These are phyloP conservation scores for Atta cephalotes DNA, from an alignment of 1,140 invertebrate species.

Conservation along the genomic window DNA sequence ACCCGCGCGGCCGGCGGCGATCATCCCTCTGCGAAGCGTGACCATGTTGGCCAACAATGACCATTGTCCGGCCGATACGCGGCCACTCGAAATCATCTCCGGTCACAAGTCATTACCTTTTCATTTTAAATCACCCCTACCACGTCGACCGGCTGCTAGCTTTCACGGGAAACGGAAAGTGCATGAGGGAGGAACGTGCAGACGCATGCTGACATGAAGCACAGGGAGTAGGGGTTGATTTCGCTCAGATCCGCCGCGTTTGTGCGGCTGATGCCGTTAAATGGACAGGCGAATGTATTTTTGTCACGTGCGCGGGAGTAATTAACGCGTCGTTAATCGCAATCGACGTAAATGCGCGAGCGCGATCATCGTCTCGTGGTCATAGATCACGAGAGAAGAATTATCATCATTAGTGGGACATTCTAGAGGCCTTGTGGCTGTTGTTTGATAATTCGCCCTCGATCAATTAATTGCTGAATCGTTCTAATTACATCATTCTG, in stretches of 20 bases:
- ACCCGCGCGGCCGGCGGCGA: slow-evolving; percentile 65
- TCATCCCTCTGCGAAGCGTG: slow-evolving; percentile 81
- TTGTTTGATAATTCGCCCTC: slow-evolving; percentile 21
- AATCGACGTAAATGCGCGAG: slow-evolving; percentile 32
- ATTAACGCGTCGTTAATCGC: slow-evolving; percentile 55
- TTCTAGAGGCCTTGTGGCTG: neutral
- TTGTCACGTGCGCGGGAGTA: slow-evolving; percentile 55
- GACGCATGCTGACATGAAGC: slow-evolving; percentile 15
- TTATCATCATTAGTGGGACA: slow-evolving; percentile 15
- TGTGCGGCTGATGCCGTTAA: slow-evolving; percentile 48
- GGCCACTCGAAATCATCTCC: slow-evolving; percentile 82
- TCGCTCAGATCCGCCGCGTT: slow-evolving; percentile 26
- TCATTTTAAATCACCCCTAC: slow-evolving; percentile 81
- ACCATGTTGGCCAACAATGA: slow-evolving; percentile 84
- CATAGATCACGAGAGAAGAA: slow-evolving; percentile 6
- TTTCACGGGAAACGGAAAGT: slow-evolving; percentile 44
- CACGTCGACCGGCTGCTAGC: slow-evolving; percentile 49
- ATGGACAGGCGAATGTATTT: slow-evolving; percentile 52
- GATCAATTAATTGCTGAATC: slow-evolving; percentile 19
- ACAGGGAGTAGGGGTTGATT: neutral
- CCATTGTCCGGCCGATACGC: slow-evolving; percentile 77
- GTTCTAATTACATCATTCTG: neutral
- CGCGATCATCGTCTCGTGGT: neutral
- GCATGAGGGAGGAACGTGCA: slow-evolving; percentile 18
- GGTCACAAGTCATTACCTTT: slow-evolving; percentile 85